Conservation (phyloP, 1,140 invertebrate species). For the Conus betulinus region DNA sequence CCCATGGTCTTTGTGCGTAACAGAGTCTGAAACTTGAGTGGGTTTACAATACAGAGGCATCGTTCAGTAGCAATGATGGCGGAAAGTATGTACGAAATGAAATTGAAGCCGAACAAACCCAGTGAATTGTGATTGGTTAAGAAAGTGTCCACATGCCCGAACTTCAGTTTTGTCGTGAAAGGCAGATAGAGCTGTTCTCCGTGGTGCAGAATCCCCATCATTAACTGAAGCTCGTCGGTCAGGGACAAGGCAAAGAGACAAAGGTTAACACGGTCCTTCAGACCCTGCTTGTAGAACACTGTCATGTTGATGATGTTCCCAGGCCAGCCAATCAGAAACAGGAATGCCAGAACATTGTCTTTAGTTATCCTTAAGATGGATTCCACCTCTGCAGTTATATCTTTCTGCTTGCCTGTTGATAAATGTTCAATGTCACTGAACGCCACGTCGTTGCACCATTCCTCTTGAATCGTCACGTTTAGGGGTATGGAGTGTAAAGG, state of each 20-base stretch:
- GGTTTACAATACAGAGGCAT: conserved; percentile 6
- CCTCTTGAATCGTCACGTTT: no score
- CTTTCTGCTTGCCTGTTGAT: not conserved
- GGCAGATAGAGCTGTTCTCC: not conserved
- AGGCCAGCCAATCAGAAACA: not conserved
- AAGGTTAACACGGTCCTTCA: not conserved
- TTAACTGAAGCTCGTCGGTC: not conserved
- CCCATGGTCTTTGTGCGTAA: not conserved
- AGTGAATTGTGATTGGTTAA: not conserved
- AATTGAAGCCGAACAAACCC: conserved; percentile 7
- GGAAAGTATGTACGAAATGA: not conserved
- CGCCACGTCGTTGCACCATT: not conserved
- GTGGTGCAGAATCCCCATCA: no score
- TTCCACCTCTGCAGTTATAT: not conserved
- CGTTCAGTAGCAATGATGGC: conserved; percentile 18
- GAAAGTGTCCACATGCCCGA: not conserved
- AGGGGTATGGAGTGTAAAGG: no score
- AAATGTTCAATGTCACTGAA: not conserved
- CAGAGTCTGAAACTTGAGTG: not conserved
- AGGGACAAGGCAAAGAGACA: not conserved
- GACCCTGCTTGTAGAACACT: not conserved
- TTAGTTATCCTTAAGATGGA: not conserved
- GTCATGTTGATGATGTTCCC: not conserved
- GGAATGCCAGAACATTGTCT: not conserved
- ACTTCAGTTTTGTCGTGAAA: not conserved